phyloP scores from a whole-genome alignment of 2,888 invertebrate genomes.

The Lottia gigantea region DNA sequence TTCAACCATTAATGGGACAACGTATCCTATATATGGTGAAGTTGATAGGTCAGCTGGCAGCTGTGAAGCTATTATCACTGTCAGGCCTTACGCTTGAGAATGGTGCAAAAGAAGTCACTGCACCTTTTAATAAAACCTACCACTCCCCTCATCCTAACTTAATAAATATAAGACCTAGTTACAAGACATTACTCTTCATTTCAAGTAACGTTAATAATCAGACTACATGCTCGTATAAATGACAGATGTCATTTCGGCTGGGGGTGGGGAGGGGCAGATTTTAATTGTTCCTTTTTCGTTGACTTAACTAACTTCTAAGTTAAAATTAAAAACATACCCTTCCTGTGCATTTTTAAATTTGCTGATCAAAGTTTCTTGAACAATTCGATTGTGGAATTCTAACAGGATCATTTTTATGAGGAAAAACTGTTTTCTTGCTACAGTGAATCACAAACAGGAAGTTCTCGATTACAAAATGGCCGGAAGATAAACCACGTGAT shows the following conservation, averaged over 20 bases:
- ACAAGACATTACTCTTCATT: not conserved
- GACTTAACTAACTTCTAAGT: too few species aligned
- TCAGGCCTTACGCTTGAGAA: too few species aligned
- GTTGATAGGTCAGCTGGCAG: too few species aligned
- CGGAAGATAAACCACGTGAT: not conserved
- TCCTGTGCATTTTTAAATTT: constrained; percentile 96
- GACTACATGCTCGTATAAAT: not conserved
- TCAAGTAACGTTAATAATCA: too few species aligned
- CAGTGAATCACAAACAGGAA: not conserved
- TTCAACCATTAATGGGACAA: too few species aligned
- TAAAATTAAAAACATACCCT: constrained; percentile 80
- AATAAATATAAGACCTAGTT: too few species aligned
- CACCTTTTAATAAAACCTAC: not conserved
- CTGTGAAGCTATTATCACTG: too few species aligned
- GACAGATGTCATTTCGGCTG: not conserved
- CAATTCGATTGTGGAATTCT: constrained; percentile 99
- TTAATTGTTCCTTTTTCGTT: too few species aligned
- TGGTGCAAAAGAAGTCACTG: not conserved
- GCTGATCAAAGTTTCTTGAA: constrained; percentile 94
- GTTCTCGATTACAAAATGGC: constrained; percentile 3
- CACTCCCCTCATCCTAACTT: too few species aligned
- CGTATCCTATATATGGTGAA: too few species aligned
- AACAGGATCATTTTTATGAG: constrained; percentile 73
- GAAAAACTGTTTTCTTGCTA: not conserved
- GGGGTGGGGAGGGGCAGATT: not conserved